Conservation (phyloP, 2,888 invertebrate genomes). For the Eupithecia vulgata region DNA sequence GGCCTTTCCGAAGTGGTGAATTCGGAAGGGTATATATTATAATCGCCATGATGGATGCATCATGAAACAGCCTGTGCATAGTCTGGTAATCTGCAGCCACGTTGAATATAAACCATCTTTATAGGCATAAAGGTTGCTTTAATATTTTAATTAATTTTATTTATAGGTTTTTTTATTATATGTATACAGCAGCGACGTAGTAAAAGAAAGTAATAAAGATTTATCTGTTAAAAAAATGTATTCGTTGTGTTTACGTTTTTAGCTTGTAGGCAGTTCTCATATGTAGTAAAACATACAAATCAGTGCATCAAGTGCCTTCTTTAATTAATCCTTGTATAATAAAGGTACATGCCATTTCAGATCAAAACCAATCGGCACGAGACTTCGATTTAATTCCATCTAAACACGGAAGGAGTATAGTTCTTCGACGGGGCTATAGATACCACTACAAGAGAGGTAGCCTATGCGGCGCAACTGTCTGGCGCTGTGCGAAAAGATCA, state of each 20-base stretch:
- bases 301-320: background rate
- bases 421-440: conserved; percentile 2
- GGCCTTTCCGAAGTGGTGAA: conserved; percentile 38
- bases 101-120: too few relatives aligned
- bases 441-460: background rate
- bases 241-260: background rate
- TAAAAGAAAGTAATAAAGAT: background rate
- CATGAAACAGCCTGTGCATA: conserved; percentile 30
- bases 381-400: conserved; percentile 1
- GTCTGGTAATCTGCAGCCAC: conserved; percentile 22
- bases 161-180: too few relatives aligned
- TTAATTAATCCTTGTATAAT: background rate
- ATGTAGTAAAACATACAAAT: background rate
- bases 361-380: background rate
- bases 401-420: background rate
- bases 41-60: conserved; percentile 27
- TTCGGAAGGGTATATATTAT: too few relatives aligned
- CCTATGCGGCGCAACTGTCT: background rate
- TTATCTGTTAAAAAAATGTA: background rate
- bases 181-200: too few relatives aligned
- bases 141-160: too few relatives aligned
- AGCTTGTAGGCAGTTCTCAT: background rate
- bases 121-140: too few relatives aligned
- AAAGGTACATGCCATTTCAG: background rate
- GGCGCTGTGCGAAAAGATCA: conserved; percentile 1